Evolutionary conservation across 2,888 invertebrate genomes (phyloP), one percentile per base, ranked within the genome.

Genomic region (Polyommatus icarus): DNA sequence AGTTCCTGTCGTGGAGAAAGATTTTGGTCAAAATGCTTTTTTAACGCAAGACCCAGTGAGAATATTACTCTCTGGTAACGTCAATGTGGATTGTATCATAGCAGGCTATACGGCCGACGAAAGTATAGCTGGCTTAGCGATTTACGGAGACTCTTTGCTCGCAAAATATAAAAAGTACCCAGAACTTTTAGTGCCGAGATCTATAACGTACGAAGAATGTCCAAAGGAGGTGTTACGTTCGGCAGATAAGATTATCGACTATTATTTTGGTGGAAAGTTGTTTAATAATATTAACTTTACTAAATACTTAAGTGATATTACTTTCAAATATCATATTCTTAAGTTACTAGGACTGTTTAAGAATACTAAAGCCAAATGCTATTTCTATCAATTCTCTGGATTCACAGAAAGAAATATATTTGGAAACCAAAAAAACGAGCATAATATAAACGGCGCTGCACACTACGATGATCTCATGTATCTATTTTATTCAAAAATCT

Each of bases 61-160:
- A 24, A 77, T 83, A 40, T 79, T 88, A 40, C 87, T 84, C 83
- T 88, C 90, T 40, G 95, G 96, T 36, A 89, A 87, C n/a, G 85
- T 95, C 7, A 88, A 88, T 75, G 82, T 88, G 50, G 92, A 96
- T 1, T 97, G 97, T 0, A 93, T 96, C 86, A 95, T 98, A 84
- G 92, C 96, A 36, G 97, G 97, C 1, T 86, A 96, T 10, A 97
- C 96, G 10, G 94, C 94, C 1, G 95, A 96, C 78, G 97, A 97
- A 90, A 95, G 96, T 0, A 36, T 87, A 15, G 1, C 86, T 1
- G 82, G 76, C 0, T 40, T 86, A 29, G 61, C 78, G 2, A 0
- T 7, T 3, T 78, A 84, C 15, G 83, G 84, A 77, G 32, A 78
- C 0, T 36, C 32, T 1, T 18, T 83, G 0, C 76, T 84, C 0